These are phyloP conservation scores for Ditylenchus weischeri DNA, from an alignment of 2,888 invertebrate species.

Conservation along the genomic window DNA sequence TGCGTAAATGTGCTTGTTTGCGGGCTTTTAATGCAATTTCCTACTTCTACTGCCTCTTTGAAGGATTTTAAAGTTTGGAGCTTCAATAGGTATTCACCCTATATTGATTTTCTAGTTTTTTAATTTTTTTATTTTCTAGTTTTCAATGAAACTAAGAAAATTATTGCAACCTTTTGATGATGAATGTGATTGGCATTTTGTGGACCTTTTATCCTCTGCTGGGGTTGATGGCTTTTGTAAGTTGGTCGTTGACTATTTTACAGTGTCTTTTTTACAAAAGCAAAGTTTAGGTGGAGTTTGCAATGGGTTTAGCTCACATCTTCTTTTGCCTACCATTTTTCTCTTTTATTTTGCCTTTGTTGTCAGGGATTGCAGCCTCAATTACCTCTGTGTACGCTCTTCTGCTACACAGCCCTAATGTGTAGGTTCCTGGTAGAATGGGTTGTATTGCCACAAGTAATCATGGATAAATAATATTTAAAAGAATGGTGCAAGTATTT, in stretches of 20 bases:
- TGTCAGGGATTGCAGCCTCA: conserved; percentile 43
- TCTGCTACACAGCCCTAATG: conserved; percentile 34
- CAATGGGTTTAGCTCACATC: conserved; percentile 43
- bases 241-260: conserved; percentile 12
- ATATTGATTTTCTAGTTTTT: too few species aligned
- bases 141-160: too few species aligned
- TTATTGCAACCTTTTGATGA: neutral
- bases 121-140: too few species aligned
- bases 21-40: too few species aligned
- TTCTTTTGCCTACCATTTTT: conserved; percentile 53
- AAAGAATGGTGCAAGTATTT: too few species aligned
- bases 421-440: neutral
- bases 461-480: too few species aligned
- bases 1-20: too few species aligned
- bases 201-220: conserved; percentile 52
- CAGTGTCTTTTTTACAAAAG: conserved; percentile 1
- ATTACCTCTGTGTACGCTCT: conserved; percentile 51
- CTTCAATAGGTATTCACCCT: too few species aligned
- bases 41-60: too few species aligned
- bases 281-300: conserved; percentile 40
- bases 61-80: too few species aligned
- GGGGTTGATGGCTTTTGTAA: conserved; percentile 49
- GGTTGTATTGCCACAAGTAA: too few species aligned
- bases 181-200: conserved; percentile 44
- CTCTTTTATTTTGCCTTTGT: conserved; percentile 44